Evolutionary conservation across 2,888 invertebrate genomes (phyloP).

Genomic region (Sarcophaga caerulescens): DNA sequence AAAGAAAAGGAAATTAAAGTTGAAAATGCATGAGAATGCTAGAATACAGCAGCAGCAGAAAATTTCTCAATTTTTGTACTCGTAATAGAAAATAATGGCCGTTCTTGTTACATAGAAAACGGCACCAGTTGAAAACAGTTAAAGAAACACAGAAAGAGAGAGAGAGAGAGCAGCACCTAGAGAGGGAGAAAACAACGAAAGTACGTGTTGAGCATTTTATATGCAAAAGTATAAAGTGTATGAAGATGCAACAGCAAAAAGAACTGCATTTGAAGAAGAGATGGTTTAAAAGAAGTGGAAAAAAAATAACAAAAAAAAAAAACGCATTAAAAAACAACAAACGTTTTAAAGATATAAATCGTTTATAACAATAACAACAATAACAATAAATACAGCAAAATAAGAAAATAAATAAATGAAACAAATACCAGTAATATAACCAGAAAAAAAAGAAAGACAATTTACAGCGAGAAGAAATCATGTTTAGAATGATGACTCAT

Average conservation of each 20-base stretch:
- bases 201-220: conserved; percentile 65
- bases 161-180: neutral
- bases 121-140: neutral
- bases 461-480: neutral
- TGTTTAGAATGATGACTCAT: neutral
- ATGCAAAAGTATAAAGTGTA: conserved; percentile 54
- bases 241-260: conserved; percentile 33
- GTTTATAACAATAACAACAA: conserved; percentile 36
- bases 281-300: neutral
- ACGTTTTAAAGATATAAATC: conserved; percentile 66
- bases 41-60: conserved; percentile 16
- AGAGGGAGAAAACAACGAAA: conserved; percentile 2
- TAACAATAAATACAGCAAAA: conserved; percentile 30
- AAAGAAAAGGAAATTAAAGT: conserved; percentile 30
- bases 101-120: conserved; percentile 7
- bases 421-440: neutral
- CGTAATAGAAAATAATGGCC: conserved; percentile 61
- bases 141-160: neutral
- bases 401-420: conserved; percentile 47
- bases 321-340: conserved; percentile 35
- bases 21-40: conserved; percentile 17
- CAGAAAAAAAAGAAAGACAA: neutral
- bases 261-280: neutral
- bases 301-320: conserved; percentile 28
- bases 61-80: conserved; percentile 61